Evolutionary conservation across 2,888 invertebrate species (phyloP).

Genomic region (Noctua janthina): DNA sequence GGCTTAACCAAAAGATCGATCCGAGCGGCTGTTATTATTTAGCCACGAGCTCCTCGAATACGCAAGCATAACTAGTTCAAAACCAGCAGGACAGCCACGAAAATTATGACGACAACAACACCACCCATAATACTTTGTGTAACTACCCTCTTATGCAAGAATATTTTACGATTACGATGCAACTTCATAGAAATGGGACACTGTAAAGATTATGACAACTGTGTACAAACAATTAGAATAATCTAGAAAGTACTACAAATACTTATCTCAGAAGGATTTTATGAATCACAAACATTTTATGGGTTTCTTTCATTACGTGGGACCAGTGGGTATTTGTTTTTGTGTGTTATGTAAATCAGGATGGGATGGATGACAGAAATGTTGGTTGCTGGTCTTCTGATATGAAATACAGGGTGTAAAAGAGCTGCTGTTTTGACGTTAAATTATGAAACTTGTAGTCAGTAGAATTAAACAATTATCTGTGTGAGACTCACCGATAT

Average conservation of each 20-base stretch:
- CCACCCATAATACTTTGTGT: background rate
- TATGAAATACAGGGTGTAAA: background rate
- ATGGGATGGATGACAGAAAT: background rate
- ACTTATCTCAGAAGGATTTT: conserved; percentile 18
- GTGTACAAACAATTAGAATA: conserved; percentile 15
- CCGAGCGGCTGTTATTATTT: too few relatives aligned
- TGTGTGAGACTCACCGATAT: too few relatives aligned
- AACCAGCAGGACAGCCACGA: background rate
- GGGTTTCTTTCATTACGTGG: conserved; percentile 14
- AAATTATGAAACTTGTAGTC: too few relatives aligned
- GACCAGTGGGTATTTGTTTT: background rate
- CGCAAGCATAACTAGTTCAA: background rate
- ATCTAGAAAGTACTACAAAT: conserved; percentile 6
- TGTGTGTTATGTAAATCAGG: background rate
- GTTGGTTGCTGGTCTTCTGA: background rate
- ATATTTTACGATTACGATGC: conserved; percentile 42
- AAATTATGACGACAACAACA: background rate
- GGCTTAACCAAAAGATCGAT: too few relatives aligned
- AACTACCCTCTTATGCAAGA: conserved; percentile 3
- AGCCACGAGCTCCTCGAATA: too few relatives aligned
- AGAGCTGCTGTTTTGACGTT: too few relatives aligned
- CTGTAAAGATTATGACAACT: conserved; percentile 28
- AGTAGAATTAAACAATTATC: too few relatives aligned
- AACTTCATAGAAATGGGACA: background rate
- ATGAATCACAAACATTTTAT: conserved; percentile 31